Base-by-base conservation (phyloP, 1,140 invertebrate genomes). In the Aphidius gifuensis region DNA sequence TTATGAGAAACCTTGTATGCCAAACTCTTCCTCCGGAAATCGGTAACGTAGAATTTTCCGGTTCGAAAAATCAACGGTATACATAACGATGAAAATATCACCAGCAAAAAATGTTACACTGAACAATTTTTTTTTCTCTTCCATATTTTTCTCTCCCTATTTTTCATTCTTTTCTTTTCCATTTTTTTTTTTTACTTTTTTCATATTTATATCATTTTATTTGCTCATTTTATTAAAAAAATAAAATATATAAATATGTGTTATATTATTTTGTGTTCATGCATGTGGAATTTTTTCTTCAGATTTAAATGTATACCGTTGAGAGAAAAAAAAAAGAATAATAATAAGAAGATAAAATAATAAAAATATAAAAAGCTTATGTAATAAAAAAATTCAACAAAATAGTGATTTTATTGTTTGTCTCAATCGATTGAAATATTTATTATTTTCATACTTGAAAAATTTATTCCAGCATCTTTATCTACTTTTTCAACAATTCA, bases 31-130 rank as follows among this genome's bases (percentile, higher is more conserved):
- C 23, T 32, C 23, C 23, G 23, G 23, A 32, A 32, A 32, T 32
- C 23, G 23, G 23, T 32, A 32, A 32, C 23, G 23, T 32, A 32
- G 46, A 57, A 43, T 56, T 62, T 62, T 62, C 61, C 61, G 54
- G 54, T 62, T 62, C 61, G 61, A 62, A 62, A 62, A 62, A 62
- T 62, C 54, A 56, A 43, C 39, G 39, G 39, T 40, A 5, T 40
- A 43, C 21, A 50, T 57, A 32, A 56, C 42, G 47, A 16, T 42
- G 53, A 49, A 57, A 62, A 62, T 62, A 62, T 50, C 61, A 9
- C 45, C 45, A 54, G 61, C 38, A 55, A 57, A n/a, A 47, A 62
- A 62, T 21, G 54, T 57, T 50, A 62, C 45, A 46, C 50, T 49
- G 23, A 50, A 62, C 54, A 50, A 16, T 59, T 50, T 50, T 53